Evolutionary conservation across 2,888 invertebrate genomes (phyloP).

Genomic region (Creontiades dilutus): DNA sequence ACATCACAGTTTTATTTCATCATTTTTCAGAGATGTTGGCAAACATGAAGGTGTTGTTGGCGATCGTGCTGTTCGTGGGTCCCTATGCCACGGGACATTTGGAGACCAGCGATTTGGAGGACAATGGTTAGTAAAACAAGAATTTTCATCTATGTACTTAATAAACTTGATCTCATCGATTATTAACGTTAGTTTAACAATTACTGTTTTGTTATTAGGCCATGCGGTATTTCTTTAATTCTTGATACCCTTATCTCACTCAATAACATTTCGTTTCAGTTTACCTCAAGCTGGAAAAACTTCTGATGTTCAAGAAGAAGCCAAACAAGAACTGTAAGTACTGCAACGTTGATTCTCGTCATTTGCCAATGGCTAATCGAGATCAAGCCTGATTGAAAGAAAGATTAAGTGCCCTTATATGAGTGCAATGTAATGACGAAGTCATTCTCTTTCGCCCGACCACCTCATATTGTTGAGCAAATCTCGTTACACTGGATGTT

Average conservation of each 20-base stretch:
- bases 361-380: too few species aligned
- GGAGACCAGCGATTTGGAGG: slow-evolving; percentile 57
- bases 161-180: too few species aligned
- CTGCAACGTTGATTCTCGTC: neutral
- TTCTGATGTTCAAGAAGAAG: slow-evolving; percentile 31
- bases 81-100: neutral
- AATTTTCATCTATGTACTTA: too few species aligned
- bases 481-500: too few species aligned
- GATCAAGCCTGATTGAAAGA: too few species aligned
- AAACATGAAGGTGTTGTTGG: neutral
- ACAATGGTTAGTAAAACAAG: slow-evolving; percentile 13
- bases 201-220: too few species aligned
- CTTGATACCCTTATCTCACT: neutral
- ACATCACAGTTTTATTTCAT: too few species aligned
- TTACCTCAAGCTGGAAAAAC: slow-evolving; percentile 4
- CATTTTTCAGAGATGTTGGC: neutral
- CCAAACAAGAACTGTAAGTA: neutral
- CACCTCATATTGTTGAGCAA: too few species aligned
- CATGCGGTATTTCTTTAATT: neutral
- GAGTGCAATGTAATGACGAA: too few species aligned
- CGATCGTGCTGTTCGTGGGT: slow-evolving; percentile 4
- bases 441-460: too few species aligned
- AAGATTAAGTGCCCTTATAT: too few species aligned
- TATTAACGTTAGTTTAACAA: too few species aligned
- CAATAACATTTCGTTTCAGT: neutral